Conservation (phyloP, 2,113 vertebrate genomes). For the Lamprologus ornatipinnis region DNA sequence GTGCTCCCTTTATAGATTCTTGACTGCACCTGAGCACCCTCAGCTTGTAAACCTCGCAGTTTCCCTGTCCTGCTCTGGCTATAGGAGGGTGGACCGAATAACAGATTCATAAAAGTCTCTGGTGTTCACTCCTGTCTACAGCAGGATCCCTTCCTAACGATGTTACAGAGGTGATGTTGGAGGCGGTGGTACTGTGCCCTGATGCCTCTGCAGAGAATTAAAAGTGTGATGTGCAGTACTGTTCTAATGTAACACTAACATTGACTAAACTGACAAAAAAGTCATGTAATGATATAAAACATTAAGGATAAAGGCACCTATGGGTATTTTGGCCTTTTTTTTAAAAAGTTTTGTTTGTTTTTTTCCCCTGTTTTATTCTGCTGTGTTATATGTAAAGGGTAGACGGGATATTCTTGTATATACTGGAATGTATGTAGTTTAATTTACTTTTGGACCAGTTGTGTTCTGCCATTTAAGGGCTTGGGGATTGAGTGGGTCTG, state of each 20-base stretch:
- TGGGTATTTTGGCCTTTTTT: slow-evolving; percentile 29
- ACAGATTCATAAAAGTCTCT: not conserved
- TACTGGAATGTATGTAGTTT: slow-evolving; percentile 69
- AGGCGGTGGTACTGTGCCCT: not conserved
- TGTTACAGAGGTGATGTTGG: not conserved
- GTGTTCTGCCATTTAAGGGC: slow-evolving; percentile 60
- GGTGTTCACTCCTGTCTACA: not conserved
- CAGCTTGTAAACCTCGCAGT: not conserved
- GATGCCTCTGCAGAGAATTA: not conserved
- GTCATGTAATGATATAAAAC: not conserved
- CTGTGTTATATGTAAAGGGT: slow-evolving; percentile 40
- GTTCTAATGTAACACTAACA: not conserved
- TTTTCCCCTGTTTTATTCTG: slow-evolving; percentile 21
- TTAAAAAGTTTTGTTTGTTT: not conserved
- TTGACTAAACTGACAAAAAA: not conserved
- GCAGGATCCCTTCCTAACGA: not conserved
- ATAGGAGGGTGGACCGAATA: not conserved
- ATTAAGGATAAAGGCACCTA: not conserved
- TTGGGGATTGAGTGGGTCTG: slow-evolving; percentile 37
- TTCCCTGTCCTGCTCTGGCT: not conserved
- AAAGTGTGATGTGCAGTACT: not conserved
- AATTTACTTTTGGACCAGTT: slow-evolving; percentile 54
- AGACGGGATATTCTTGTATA: slow-evolving; percentile 62
- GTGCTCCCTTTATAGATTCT: slow-evolving; percentile 27
- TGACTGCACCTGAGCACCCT: not conserved